Evolutionary conservation across 1,140 invertebrate species (phyloP).

Genomic region (Proctacanthus coquilletti): DNA sequence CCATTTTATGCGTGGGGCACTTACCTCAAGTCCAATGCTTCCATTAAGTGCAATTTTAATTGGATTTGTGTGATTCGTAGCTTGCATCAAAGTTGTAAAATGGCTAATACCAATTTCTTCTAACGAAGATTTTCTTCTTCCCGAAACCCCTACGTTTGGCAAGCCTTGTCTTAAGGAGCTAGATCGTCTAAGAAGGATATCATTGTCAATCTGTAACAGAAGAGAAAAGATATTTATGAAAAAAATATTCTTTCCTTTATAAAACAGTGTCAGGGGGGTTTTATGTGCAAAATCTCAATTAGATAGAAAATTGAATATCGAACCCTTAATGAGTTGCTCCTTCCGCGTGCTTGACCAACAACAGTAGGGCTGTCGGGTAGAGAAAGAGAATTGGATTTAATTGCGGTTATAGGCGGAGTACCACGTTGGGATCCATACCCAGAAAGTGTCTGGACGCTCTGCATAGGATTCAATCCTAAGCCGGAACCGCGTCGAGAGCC

Average conservation of each 20-base stretch:
- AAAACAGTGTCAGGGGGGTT: too few species aligned
- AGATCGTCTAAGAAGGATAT: constrained; percentile 64
- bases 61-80: constrained; percentile 45
- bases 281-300: too few species aligned
- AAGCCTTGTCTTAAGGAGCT: constrained; percentile 70
- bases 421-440: constrained; percentile 49
- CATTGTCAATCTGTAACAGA: constrained; percentile 44
- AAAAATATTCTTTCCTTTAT: too few species aligned
- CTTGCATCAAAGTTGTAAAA: constrained; percentile 43
- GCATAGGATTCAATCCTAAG: constrained; percentile 31
- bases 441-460: constrained; percentile 38
- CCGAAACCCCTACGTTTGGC: constrained; percentile 33
- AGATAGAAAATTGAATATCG: constrained; percentile 20
- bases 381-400: constrained; percentile 73
- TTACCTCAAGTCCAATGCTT: constrained; percentile 71
- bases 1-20: too few species aligned
- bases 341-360: constrained; percentile 52
- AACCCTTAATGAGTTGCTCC: constrained; percentile 72
- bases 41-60: constrained; percentile 74
- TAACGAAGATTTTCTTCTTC: constrained; percentile 57
- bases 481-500: constrained; percentile 40
- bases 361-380: constrained; percentile 74
- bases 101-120: constrained; percentile 74
- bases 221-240: neutral
- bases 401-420: constrained; percentile 50